Evolutionary conservation across 2,113 vertebrate genomes (phyloP).

Genomic region (Hylia prasina): DNA sequence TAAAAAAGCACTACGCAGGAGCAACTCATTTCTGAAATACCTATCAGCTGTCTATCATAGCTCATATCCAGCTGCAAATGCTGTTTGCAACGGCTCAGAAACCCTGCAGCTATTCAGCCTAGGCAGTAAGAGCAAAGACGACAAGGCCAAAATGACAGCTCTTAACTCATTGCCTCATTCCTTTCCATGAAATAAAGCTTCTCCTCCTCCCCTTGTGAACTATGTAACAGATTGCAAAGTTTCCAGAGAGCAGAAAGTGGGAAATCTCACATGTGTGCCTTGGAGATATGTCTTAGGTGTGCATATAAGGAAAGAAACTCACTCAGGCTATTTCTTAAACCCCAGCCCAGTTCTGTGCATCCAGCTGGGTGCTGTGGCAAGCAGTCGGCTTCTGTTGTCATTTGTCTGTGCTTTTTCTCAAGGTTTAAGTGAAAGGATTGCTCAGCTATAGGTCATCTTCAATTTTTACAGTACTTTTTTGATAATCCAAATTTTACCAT

Average conservation of each 20-base stretch:
- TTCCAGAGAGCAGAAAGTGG: background rate
- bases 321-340: background rate
- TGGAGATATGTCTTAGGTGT: background rate
- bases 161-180: background rate
- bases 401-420: background rate
- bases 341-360: background rate
- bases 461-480: background rate
- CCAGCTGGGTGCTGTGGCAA: background rate
- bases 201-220: background rate
- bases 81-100: background rate
- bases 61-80: background rate
- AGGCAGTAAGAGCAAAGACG: background rate
- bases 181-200: background rate
- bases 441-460: background rate
- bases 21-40: background rate
- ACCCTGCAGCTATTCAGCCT: background rate
- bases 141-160: background rate
- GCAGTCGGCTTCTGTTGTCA: background rate
- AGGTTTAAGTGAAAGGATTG: background rate
- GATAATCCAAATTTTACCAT: background rate
- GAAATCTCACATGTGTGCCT: background rate
- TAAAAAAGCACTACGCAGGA: background rate
- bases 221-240: background rate
- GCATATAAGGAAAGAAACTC: background rate
- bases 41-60: background rate